Evolutionary conservation across 2,797 vertebrate species (phyloP), one percentile per base, ranked within the genome.

Genomic region (Okamejei kenojei): DNA sequence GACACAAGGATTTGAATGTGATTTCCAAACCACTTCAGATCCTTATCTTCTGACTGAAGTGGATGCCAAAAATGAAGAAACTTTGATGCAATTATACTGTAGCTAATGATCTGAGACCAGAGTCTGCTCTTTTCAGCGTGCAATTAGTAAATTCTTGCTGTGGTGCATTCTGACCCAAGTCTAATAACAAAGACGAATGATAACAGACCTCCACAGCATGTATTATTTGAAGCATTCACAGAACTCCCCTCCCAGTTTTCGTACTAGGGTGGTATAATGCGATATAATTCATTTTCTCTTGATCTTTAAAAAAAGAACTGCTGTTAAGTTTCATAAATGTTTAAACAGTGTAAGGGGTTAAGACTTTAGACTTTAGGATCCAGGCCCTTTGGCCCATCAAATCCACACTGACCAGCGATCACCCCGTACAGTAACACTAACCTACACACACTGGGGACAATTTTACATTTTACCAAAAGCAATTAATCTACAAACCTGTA

Each of bases 1-100:
- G 68, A 32, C 35, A 88, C 63, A 9, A 35, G n/a, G n/a, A 21
- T 88, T 35, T 88, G 84, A 88, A 68, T 88, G 84, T 88, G 63
- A 68, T 88, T 68, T 88, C 61, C 21, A 68, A 88, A 88, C 32
- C 84, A 88, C 61, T 65, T 35, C 84, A 68, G 84, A 68, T 88
- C 61, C 63, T 88, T 88, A 88, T 88, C 84, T 88, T 88, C n/a
- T 68, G 84, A 88, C 84, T 88, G 84, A 88, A 68, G 84, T 88
- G 9, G n/a, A 9, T 88, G 84, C 84, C 84, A 88, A 88, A 74
- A 88, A 68, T 88, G 84, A 88, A 21, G 63, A 88, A 88, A 88
- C 63, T 88, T 65, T 88, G 63, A 86, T 86, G 63, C 84, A 68
- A 88, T 63, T 88, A 68, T 88, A 35, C 63, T 68, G 19, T 65